Base-by-base conservation (phyloP, 2,113 vertebrate species). In the Chaenocephalus aceratus region DNA sequence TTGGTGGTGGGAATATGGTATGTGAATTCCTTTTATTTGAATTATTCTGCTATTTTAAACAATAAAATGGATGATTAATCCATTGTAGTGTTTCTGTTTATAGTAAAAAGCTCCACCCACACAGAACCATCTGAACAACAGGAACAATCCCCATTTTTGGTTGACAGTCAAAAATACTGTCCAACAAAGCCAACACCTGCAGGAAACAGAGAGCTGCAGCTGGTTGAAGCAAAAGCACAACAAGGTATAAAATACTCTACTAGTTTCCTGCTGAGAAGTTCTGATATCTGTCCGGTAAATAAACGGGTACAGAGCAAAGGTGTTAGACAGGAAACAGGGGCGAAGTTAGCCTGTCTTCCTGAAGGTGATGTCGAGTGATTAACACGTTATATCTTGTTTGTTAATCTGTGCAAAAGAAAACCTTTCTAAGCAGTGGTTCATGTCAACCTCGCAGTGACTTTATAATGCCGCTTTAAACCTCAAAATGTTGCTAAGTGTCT, bases 371-470 rank as follows among this genome's bases (percentile, higher is more conserved):
- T n/a, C n/a, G n/a, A 41, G 41, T 41, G 53, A 53, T 41, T 60
- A 36, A 41, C 58, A 41, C 0, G 0, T 34, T 67, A 8, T 21
- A 7, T 14, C 10, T 10, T 48, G 46, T 48, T 48, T 12, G 23
- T 58, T 48, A 14, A 59, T 59, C 54, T 41, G 36, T 41, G 36
- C 7, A 41, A 7, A 41, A 41, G 5, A 6, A 41, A 41, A 41
- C 36, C 5, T 41, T 5, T 41, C 36, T 6, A 41, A 41, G 36
- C 10, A 8, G 12, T 18, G 45, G 34, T 80, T n/a, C 70, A 18
- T 30, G 62, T 48, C 58, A 72, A 75, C 72, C 26, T 21, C 34
- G 48, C 9, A 2, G 21, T 52, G 52, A 66, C 46, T 77, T 46
- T 2, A 54, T 16, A 34, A 60, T 6, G 1, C 57, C 15, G 8